phyloP scores from a whole-genome alignment of 2,888 invertebrate species.

The Cheilosia scutellata region DNA sequence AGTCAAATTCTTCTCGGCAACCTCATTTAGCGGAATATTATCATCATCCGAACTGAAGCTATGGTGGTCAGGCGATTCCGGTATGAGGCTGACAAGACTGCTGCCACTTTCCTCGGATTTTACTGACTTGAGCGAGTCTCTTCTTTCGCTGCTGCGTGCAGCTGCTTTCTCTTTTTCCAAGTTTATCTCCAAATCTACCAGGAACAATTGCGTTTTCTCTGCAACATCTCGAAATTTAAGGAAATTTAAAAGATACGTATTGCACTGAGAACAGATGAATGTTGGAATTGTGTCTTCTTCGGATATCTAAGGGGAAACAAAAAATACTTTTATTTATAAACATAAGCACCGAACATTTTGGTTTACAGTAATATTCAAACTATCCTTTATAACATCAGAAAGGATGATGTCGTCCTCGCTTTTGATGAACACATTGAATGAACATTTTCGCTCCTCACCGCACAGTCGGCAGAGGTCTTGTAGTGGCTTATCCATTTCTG shows the following conservation, averaged over 20 bases:
- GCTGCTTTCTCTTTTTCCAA: slow-evolving; percentile 53
- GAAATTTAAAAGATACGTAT: slow-evolving; percentile 31
- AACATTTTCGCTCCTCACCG: slow-evolving; percentile 53
- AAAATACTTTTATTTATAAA: neutral
- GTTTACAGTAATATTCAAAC: slow-evolving; percentile 53
- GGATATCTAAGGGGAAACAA: slow-evolving; percentile 20
- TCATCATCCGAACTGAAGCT: slow-evolving; percentile 61
- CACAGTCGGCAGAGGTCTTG: slow-evolving; percentile 64
- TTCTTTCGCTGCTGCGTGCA: neutral
- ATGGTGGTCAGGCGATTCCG: neutral
- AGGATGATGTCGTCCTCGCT: slow-evolving; percentile 51
- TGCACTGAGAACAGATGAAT: slow-evolving; percentile 55
- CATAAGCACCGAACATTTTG: neutral
- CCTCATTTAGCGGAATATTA: slow-evolving; percentile 56
- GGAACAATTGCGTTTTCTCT: slow-evolving; percentile 59
- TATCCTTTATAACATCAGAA: slow-evolving; percentile 43
- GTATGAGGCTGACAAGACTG: neutral
- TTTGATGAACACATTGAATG: slow-evolving; percentile 62
- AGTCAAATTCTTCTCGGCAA: neutral
- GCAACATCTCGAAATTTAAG: slow-evolving; percentile 58
- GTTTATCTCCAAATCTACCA: slow-evolving; percentile 40
- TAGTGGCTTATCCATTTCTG: slow-evolving; percentile 49
- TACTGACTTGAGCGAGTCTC: slow-evolving; percentile 14
- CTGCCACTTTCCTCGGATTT: slow-evolving; percentile 36
- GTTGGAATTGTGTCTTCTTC: slow-evolving; percentile 52